Evolutionary conservation across 1,140 invertebrate species (phyloP), one percentile per base, ranked within the genome.

Genomic region (Drosophila miranda): DNA sequence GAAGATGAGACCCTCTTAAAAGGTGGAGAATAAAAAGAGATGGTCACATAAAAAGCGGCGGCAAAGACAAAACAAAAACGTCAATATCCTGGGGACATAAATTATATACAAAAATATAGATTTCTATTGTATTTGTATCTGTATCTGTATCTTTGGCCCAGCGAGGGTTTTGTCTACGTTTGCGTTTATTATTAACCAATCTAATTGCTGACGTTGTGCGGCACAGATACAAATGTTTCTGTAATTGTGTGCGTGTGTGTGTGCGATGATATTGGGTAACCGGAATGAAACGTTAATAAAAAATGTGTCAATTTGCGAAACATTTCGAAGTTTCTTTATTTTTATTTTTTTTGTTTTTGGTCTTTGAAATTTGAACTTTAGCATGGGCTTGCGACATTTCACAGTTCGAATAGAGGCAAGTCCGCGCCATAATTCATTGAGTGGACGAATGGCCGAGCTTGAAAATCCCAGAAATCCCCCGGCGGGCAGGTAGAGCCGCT

Each of bases 251-350:
- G 16, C 16, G 16, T 16, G 16, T 16, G 16, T 16, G 21, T n/a
- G 14, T 9, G 30, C 43, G 38, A 13, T 9, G 50, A n/a, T 73
- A 73, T 84, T 80, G 81, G 54, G 57, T 75, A 86, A 84, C 50
- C 73, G 81, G 66, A 82, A 78, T 82, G 21, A 72, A 78, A 82
- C 41, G 45, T 53, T 49, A 52, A 75, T 54, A 52, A 58, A 75
- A 83, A 81, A 81, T 86, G 77, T 84, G 73, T 81, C 81, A 80
- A 79, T 80, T 84, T 84, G 80, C 80, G 67, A 75, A 84, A 84
- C 62, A 76, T 67, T 75, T 73, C 43, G 62, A 44, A 60, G 30
- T 46, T 58, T 16, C 16, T 53, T 44, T 52, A 16, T 34, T 41
- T 60, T 60, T 55, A 43, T 60, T 67, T 55, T 21, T 23, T 34